A percentile compares a stretch with the other conserved stretches of the same genome.
These are phyloP conservation scores for Pelobates fuscus DNA, from an alignment of 2,113 vertebrate species.

Conservation along the genomic window DNA sequence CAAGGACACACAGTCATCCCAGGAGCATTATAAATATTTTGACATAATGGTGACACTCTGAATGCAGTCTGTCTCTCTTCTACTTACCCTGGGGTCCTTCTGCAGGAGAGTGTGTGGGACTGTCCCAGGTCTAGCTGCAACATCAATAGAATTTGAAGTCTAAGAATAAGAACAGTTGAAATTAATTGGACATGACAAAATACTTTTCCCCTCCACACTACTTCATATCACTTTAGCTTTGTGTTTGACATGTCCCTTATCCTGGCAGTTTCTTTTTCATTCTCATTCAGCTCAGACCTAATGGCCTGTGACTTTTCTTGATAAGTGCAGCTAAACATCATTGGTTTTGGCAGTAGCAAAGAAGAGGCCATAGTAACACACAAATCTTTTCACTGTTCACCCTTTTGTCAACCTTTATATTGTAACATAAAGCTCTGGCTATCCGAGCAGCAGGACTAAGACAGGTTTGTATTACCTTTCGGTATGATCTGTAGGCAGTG, in stretches of 20 bases:
- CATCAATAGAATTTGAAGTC: slow-evolving; percentile 95
- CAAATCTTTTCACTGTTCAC: slow-evolving; percentile 30
- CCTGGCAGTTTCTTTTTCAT: slow-evolving; percentile 44
- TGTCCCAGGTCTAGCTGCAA: slow-evolving; percentile 86
- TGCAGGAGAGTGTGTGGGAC: slow-evolving; percentile 93
- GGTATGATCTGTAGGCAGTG: slow-evolving; percentile 25
- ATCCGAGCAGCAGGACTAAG: slow-evolving; percentile 6
- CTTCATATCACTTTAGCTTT: slow-evolving; percentile 22
- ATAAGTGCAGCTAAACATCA: slow-evolving; percentile 47
- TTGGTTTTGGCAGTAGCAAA: slow-evolving; percentile 32
- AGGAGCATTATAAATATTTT: slow-evolving; percentile 35
- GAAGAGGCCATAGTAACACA: slow-evolving; percentile 37
- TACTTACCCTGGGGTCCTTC: slow-evolving; percentile 93
- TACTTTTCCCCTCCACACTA: slow-evolving; percentile 8
- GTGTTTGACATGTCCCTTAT: slow-evolving; percentile 28
- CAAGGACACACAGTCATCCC: slow-evolving; percentile 34
- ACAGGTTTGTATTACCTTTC: slow-evolving; percentile 38
- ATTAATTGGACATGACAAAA: slow-evolving; percentile 35
- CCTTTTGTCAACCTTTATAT: slow-evolving; percentile 48
- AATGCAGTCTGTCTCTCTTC: slow-evolving; percentile 5
- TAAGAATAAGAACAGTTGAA: slow-evolving; percentile 60
- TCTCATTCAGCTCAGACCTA: slow-evolving; percentile 28
- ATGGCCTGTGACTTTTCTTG: slow-evolving; percentile 46
- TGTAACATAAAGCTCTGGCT: slow-evolving; percentile 36
- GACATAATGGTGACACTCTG: slow-evolving; percentile 46